Conservation (phyloP, 2,113 vertebrate genomes). For the western clawed frog (Xenopus tropicalis) region DNA sequence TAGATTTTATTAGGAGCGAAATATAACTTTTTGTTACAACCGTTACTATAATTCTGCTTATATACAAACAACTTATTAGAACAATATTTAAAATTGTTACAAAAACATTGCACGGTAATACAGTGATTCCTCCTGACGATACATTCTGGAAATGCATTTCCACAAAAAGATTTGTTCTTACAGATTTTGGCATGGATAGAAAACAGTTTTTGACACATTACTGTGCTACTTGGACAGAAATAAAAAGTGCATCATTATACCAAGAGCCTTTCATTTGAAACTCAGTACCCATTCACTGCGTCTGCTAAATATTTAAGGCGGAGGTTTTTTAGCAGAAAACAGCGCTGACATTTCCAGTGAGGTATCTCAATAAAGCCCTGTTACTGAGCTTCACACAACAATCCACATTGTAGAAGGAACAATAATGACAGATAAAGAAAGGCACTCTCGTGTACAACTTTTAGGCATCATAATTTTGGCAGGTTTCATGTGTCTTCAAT, state of each 20-base stretch:
- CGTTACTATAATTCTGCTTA: too few species aligned
- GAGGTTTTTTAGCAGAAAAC: conserved; percentile 62
- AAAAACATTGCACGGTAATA: conserved; percentile 10
- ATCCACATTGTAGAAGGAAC: conserved; percentile 63
- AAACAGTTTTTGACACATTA: conserved; percentile 54
- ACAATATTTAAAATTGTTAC: neutral
- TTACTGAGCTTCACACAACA: conserved; percentile 59
- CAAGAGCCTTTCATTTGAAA: conserved; percentile 60
- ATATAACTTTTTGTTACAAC: too few species aligned
- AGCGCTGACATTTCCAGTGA: conserved; percentile 62
- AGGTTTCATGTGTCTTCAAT: conserved; percentile 65
- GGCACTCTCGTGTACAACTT: conserved; percentile 86
- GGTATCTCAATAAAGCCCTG: conserved; percentile 65
- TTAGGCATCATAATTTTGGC: conserved; percentile 80
- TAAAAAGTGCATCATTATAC: conserved; percentile 57
- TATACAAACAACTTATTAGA: neutral
- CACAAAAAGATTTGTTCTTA: conserved; percentile 16
- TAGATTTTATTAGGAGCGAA: too few species aligned
- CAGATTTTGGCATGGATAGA: conserved; percentile 47
- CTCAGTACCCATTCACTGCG: conserved; percentile 60
- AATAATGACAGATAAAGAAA: conserved; percentile 83
- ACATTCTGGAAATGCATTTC: conserved; percentile 24
- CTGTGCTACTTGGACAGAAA: conserved; percentile 66
- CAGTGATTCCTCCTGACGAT: neutral
- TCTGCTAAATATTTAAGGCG: conserved; percentile 69